A percentile compares a stretch with the other conserved stretches of the same genome.
These are phyloP conservation scores for Drosophila aldrichi DNA, from an alignment of 2,888 invertebrate genomes.

Conservation along the genomic window DNA sequence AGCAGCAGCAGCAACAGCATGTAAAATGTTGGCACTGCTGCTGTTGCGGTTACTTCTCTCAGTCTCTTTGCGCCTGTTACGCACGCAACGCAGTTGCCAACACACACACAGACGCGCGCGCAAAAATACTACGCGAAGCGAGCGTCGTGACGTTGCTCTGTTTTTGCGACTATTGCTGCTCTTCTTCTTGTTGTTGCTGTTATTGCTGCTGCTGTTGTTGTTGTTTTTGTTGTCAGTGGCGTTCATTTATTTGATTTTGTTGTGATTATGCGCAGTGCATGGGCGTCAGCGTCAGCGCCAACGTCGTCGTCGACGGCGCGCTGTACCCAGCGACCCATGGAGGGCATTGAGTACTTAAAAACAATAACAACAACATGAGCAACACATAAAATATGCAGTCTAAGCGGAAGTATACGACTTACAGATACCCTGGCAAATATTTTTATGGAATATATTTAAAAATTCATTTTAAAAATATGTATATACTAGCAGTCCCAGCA, in stretches of 20 bases:
- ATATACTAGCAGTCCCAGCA: too few species aligned
- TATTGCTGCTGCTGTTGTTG: conserved; percentile 1
- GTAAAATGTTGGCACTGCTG: conserved; percentile 31
- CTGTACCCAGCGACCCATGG: conserved; percentile 76
- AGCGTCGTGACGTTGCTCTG: conserved; percentile 24
- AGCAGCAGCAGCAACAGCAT: conserved; percentile 29
- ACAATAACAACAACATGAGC: conserved; percentile 51
- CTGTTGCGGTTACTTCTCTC: conserved; percentile 33
- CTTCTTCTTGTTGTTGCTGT: background rate
- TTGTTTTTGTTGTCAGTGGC: conserved; percentile 44
- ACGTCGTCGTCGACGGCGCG: conserved; percentile 30
- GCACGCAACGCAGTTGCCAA: conserved; percentile 75
- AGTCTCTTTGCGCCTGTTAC: conserved; percentile 72
- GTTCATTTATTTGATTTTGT: conserved; percentile 76
- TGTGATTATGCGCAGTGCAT: conserved; percentile 79
- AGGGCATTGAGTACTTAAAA: conserved; percentile 70
- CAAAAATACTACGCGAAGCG: conserved; percentile 20
- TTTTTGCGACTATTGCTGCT: conserved; percentile 37
- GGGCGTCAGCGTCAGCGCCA: conserved; percentile 39
- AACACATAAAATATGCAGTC: conserved; percentile 37
- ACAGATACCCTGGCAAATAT: conserved; percentile 25
- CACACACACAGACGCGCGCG: conserved; percentile 60
- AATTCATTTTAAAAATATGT: background rate
- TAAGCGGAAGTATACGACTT: background rate
- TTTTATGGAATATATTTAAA: background rate